Percentiles rank a stretch among this genome's conserved stretches.
Conservation (phyloP, 2,113 vertebrate genomes). For the Coreoperca whiteheadi region DNA sequence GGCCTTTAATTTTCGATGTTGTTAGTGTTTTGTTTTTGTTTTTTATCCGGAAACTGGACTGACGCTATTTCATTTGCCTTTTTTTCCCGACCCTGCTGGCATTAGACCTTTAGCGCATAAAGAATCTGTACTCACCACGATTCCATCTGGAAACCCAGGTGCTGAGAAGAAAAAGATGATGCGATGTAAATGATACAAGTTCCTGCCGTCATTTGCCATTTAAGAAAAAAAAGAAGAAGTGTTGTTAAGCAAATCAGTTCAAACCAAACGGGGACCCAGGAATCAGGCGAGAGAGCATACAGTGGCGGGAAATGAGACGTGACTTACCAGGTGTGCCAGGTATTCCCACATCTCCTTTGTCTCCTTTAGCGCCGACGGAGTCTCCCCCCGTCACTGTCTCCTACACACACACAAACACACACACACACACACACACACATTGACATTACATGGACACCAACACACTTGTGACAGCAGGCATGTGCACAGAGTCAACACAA, state of each 20-base stretch:
- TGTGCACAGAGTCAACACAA: background rate
- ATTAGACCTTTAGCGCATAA: background rate
- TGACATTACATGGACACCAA: background rate
- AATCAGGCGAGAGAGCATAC: background rate
- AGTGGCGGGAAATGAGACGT: background rate
- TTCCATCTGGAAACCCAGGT: conserved; percentile 50
- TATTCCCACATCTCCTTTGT: conserved; percentile 89
- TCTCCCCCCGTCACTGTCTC: conserved; percentile 22
- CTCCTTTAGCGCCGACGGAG: conserved; percentile 84
- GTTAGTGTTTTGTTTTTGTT: background rate
- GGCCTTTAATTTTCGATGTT: background rate
- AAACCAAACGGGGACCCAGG: background rate
- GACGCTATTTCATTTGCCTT: background rate
- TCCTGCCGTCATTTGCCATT: background rate
- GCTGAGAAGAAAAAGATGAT: conserved; percentile 44
- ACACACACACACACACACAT: conserved; percentile 6
- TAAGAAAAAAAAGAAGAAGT: background rate
- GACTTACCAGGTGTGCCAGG: conserved; percentile 87
- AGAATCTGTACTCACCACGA: conserved; percentile 62
- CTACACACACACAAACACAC: conserved; percentile 52
- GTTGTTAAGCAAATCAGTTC: background rate
- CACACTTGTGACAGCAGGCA: background rate
- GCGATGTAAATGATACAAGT: background rate
- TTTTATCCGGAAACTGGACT: background rate
- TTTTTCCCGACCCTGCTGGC: background rate